Evolutionary conservation across 2,797 vertebrate species (phyloP), one percentile per base, ranked within the genome.

Genomic region (Sebastes matsubarae): DNA sequence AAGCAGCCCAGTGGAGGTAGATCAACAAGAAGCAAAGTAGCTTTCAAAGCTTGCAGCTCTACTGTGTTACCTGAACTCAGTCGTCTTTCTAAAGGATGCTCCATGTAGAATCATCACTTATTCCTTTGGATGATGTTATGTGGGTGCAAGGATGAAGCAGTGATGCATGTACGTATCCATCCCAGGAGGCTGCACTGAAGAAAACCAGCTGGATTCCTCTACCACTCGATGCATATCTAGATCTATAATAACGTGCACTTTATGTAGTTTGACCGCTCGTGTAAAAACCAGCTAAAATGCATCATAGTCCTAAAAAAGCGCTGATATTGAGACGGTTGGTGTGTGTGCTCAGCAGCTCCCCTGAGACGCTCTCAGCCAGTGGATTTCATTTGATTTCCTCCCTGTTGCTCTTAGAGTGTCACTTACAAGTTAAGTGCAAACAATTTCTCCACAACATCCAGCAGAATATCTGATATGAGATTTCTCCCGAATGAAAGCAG

Each of bases 351-450:
- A 66, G 77, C 50, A 3, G 77, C 24, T 79, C 82, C 63, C 75
- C 11, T 38, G 82, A 82, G 79, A 87, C 68, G 71, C 69, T 83
- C 72, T 87, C 61, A 86, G 77, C 38, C 22, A 16, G 10, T 65
- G 38, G 63, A 16, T 81, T 86, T 89, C 52, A 72, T 64, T 89
- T 82, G 68, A 57, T 89, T 74, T 88, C 60, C 68, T 71, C 46
- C 36, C 68, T 74, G 78, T 82, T 89, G 71, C 72, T 79, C 80
- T 88, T 69, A 63, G 75, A 82, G 75, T 87, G 86, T 89, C 74
- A 79, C 88, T 87, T 85, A 78, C 68, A 85, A 84, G 72, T 87
- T 83, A 83, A 89, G 80, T 85, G 76, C 72, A 83, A 86, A 89
- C 75, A 64, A 12, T 93, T 89, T 89, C 71, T 86, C 72, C 42